Evolutionary conservation across 2,797 vertebrate species (phyloP).

Genomic region (Graptemys geographica): DNA sequence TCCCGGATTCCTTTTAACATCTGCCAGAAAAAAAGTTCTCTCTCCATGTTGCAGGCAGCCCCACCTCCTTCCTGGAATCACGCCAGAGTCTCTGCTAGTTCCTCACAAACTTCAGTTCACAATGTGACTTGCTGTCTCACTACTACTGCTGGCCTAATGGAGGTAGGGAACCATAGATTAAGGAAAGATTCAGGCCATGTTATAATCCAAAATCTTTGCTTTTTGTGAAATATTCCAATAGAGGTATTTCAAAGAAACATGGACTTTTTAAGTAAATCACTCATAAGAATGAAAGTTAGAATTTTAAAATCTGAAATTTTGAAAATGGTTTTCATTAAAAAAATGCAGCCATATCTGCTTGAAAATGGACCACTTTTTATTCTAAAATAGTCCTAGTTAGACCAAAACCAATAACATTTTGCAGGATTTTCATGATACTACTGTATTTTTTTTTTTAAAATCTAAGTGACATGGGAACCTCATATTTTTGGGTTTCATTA

Average conservation of each 20-base stretch:
- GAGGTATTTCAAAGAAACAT: background rate
- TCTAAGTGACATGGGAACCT: background rate
- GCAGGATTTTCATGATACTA: background rate
- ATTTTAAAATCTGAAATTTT: background rate
- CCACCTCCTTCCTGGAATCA: background rate
- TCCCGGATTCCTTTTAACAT: background rate
- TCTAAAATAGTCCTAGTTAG: background rate
- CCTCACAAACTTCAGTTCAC: background rate
- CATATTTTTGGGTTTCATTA: background rate
- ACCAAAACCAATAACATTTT: background rate
- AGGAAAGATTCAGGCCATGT: background rate
- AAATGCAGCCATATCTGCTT: background rate
- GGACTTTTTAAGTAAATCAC: background rate
- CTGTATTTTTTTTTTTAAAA: background rate
- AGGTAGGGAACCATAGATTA: background rate
- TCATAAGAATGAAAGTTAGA: background rate
- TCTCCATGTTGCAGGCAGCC: rapidly evolving
- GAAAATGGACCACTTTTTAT: background rate
- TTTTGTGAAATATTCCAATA: background rate
- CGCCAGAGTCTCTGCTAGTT: background rate
- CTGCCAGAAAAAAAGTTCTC: background rate
- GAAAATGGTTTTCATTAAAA: background rate
- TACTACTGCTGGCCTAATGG: background rate
- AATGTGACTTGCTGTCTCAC: background rate
- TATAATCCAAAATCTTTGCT: background rate